Percentiles rank a stretch among this genome's conserved stretches.
These are phyloP conservation scores for Sarcophaga subvicina DNA, from an alignment of 2,888 invertebrate genomes.

Conservation along the genomic window DNA sequence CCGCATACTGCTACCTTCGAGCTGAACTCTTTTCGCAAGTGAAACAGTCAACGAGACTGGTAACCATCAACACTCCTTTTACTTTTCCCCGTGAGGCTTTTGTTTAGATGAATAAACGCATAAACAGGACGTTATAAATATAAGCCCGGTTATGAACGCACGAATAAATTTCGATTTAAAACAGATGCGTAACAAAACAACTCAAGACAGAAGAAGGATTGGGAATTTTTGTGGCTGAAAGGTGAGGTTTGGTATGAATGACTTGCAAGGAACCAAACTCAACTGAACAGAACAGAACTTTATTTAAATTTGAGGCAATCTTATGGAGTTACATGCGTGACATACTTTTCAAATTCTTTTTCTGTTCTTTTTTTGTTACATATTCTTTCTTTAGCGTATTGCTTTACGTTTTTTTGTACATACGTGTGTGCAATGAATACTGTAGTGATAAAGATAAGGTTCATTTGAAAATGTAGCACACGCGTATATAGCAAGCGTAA, in stretches of 20 bases:
- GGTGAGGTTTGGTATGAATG: neutral
- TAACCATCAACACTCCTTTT: neutral
- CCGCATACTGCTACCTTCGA: neutral
- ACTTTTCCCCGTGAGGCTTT: slow-evolving; percentile 4
- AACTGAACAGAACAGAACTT: slow-evolving; percentile 4
- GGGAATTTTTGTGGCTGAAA: neutral
- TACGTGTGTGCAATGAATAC: slow-evolving; percentile 15
- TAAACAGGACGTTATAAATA: slow-evolving; percentile 25
- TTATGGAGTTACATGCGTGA: slow-evolving; percentile 50
- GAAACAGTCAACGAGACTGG: neutral
- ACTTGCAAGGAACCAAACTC: slow-evolving; percentile 8
- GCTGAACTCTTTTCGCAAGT: slow-evolving; percentile 23
- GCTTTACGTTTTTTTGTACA: neutral
- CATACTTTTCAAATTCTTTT: slow-evolving; percentile 36
- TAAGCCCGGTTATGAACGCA: slow-evolving; percentile 47
- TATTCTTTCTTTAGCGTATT: neutral
- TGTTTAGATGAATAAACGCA: neutral
- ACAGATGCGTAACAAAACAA: slow-evolving; percentile 54
- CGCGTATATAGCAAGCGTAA: neutral
- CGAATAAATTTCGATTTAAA: slow-evolving; percentile 56
- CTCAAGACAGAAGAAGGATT: slow-evolving; percentile 25
- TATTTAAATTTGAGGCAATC: slow-evolving; percentile 33
- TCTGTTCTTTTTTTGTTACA: too few species aligned
- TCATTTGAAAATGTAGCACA: slow-evolving; percentile 15
- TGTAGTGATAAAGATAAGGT: neutral